These are phyloP conservation scores for Pseudomugil gertrudae DNA, from an alignment of 2,797 vertebrate species.

Conservation along the genomic window DNA sequence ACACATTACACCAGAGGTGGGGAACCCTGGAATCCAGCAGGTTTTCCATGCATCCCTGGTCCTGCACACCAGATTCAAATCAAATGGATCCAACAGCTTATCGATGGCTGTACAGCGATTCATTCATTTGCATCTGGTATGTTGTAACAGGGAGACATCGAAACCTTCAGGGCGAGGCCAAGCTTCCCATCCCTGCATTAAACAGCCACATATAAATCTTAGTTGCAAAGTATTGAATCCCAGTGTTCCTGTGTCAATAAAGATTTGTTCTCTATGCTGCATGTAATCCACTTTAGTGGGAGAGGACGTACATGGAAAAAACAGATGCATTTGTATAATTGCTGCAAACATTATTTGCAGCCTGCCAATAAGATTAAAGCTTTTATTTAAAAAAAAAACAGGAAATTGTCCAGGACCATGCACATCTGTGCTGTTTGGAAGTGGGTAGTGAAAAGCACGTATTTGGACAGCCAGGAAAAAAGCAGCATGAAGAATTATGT, in stretches of 20 bases:
- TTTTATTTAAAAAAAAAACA: constrained; percentile 43
- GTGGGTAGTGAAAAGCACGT: neutral
- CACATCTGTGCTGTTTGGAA: constrained; percentile 7
- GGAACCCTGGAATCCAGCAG: too few species aligned
- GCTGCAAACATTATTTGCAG: constrained; percentile 45
- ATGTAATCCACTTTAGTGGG: constrained; percentile 57
- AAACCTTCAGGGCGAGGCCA: too few species aligned
- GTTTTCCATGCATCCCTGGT: too few species aligned
- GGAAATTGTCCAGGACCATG: constrained; percentile 13
- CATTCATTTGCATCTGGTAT: too few species aligned
- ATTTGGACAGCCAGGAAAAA: neutral
- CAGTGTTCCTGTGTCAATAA: constrained; percentile 7
- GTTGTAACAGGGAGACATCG: too few species aligned
- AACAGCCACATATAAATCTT: neutral
- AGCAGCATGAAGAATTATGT: constrained; percentile 23
- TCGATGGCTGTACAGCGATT: too few species aligned
- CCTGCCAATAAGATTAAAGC: constrained; percentile 56
- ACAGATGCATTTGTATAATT: constrained; percentile 63
- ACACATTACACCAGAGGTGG: too few species aligned
- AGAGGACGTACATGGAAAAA: constrained; percentile 24
- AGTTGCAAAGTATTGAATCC: constrained; percentile 11
- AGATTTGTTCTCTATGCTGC: constrained; percentile 12
- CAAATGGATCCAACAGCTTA: too few species aligned
- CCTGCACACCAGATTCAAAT: too few species aligned
- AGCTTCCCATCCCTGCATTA: too few species aligned